Percentiles rank a stretch among this genome's conserved stretches.
Evolutionary conservation across 2,113 vertebrate genomes (phyloP).

Genomic region (Motacilla tschutschensis): DNA sequence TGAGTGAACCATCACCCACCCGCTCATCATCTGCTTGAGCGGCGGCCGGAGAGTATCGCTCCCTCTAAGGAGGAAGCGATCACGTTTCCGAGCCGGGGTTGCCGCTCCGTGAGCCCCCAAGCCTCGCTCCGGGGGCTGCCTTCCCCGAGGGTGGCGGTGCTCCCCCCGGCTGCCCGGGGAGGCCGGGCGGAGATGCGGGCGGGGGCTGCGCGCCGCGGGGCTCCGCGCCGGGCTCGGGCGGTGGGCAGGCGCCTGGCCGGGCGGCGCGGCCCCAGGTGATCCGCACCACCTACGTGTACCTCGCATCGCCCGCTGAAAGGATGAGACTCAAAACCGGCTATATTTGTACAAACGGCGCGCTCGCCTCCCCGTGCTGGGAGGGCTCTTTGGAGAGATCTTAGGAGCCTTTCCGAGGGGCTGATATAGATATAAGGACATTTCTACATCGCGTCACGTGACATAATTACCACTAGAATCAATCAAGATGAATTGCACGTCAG

Average conservation of each 20-base stretch:
- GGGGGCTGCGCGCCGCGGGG: background rate
- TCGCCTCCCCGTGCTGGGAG: constrained; percentile 74
- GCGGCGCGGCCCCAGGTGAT: constrained; percentile 70
- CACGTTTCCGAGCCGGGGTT: background rate
- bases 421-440: constrained; percentile 99
- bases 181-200: background rate
- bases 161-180: background rate
- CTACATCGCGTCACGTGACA: constrained; percentile 98
- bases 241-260: constrained; percentile 23
- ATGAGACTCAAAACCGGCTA: background rate
- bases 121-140: background rate
- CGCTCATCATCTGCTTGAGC: background rate
- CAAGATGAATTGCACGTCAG: constrained; percentile 99
- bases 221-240: background rate
- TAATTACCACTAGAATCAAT: constrained; percentile 99
- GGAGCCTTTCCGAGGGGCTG: constrained; percentile 89
- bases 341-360: constrained; percentile 16
- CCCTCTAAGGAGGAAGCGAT: background rate
- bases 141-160: background rate
- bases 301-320: background rate
- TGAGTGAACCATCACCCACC: background rate
- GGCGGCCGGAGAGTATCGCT: background rate
- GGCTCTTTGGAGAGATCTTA: constrained; percentile 79
- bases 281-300: constrained; percentile 1
- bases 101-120: background rate